Evolutionary conservation across 2,113 vertebrate species (phyloP), one percentile per base, ranked within the genome.

Genomic region (Rhinopomastus cyanomelas): DNA sequence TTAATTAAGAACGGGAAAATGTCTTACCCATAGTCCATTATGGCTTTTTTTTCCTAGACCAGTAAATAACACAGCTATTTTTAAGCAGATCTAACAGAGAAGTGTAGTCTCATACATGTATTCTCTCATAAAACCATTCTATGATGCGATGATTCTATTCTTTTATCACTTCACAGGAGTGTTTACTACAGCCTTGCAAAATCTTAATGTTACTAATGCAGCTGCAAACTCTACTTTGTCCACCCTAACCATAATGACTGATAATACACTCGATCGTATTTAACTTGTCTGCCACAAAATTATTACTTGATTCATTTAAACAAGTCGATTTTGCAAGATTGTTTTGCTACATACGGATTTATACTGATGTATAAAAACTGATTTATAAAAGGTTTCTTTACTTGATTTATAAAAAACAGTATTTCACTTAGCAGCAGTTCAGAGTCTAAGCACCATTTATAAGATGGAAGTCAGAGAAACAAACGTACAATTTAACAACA

Each of bases 1-100:
- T 98, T 98, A 98, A 98, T 98, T 98, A 98, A 98, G 98, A 98
- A 98, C 97, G 96, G 97, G 97, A 98, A 98, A 98, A 98, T 97
- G 93, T 98, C 97, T 98, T 98, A 98, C 97, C 98, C 97, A 98
- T 97, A 96, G 97, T 97, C 97, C 94, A 86, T 96, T 97, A 97
- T 87, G 92, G 27, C 37, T 60, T 56, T 15, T 93, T 97, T 97
- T 93, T 91, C 97, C 97, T 98, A 98, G 85, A 97, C 96, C 96
- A 97, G 96, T 95, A 98, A 97, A 98, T 95, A 97, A 97, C 93
- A 97, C 67, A 98, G 95, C 96, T 97, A 97, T 94, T 97, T 97
- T 96, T 77, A 97, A 96, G 96, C 94, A 97, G 85, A 67, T 95
- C 90, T 93, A 96, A 95, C 57, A 95, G 65, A 94, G 80, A 83